phyloP scores from a whole-genome alignment of 2,113 vertebrate genomes.

The Neoarius graeffei region DNA sequence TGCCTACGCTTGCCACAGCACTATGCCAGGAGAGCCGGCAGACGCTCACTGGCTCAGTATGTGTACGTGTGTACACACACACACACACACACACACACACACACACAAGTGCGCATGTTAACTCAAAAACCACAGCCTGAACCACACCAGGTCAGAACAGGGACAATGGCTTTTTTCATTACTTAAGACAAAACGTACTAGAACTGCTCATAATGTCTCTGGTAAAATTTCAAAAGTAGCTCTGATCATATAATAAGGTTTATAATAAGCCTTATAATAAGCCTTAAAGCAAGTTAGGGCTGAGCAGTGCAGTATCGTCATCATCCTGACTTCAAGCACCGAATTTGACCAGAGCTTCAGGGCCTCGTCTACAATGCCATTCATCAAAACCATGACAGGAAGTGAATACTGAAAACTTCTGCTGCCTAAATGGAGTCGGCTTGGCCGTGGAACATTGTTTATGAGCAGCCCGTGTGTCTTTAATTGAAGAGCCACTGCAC shows the following conservation, averaged over 20 bases:
- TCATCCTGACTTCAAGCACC: not conserved
- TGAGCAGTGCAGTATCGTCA: not conserved
- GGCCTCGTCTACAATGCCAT: slow-evolving; percentile 53
- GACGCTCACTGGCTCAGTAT: slow-evolving; percentile 10
- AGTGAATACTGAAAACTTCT: slow-evolving; percentile 60
- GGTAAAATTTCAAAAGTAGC: not conserved
- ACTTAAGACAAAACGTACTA: not conserved
- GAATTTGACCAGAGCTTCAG: not conserved
- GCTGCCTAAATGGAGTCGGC: slow-evolving; percentile 59
- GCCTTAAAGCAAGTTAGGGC: not conserved
- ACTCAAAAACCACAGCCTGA: slow-evolving; percentile 1
- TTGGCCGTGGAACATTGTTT: slow-evolving; percentile 53
- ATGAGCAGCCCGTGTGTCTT: slow-evolving; percentile 56
- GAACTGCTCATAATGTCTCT: not conserved
- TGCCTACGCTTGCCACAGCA: slow-evolving; percentile 47
- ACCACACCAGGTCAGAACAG: not conserved
- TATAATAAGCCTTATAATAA: not conserved
- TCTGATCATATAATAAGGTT: not conserved
- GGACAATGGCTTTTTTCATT: slow-evolving; percentile 14
- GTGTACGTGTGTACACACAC: not conserved
- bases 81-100: slow-evolving; percentile 11
- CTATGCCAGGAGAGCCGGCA: slow-evolving; percentile 19
- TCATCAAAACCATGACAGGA: slow-evolving; percentile 66
- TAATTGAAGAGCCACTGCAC: slow-evolving; percentile 61
- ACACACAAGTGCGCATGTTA: slow-evolving; percentile 5